phyloP scores from a whole-genome alignment of 2,888 invertebrate species.

The Malacosoma neustria region DNA sequence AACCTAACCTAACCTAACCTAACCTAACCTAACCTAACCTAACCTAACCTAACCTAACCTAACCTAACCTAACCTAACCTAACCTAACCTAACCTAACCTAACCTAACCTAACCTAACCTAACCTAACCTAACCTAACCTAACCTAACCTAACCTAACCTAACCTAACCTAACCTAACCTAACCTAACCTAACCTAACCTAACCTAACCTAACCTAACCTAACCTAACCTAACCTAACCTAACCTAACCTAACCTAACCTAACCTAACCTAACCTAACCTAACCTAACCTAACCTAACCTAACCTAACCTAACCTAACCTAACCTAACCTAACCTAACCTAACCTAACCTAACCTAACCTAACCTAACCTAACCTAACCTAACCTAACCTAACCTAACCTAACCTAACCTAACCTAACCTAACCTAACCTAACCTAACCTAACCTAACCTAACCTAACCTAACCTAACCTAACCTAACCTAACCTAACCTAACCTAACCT shows the following conservation, averaged over 20 bases:
- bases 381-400: constrained; percentile 10
- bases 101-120: constrained; percentile 15
- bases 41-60: constrained; percentile 15
- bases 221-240: constrained; percentile 12
- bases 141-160: constrained; percentile 12
- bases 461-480: constrained; percentile 19
- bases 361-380: constrained; percentile 9
- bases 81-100: constrained; percentile 14
- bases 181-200: constrained; percentile 9
- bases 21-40: constrained; percentile 11
- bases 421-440: constrained; percentile 13
- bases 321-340: constrained; percentile 12
- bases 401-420: constrained; percentile 7
- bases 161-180: constrained; percentile 11
- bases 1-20: constrained; percentile 6
- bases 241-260: constrained; percentile 3
- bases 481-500: constrained; percentile 17
- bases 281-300: constrained; percentile 13
- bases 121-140: constrained; percentile 12
- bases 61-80: constrained; percentile 15
- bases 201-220: constrained; percentile 12
- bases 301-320: constrained; percentile 12
- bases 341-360: constrained; percentile 13
- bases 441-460: constrained; percentile 17
- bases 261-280: constrained; percentile 5